Conservation (phyloP, 2,888 invertebrate species). For the Carabus problematicus region DNA sequence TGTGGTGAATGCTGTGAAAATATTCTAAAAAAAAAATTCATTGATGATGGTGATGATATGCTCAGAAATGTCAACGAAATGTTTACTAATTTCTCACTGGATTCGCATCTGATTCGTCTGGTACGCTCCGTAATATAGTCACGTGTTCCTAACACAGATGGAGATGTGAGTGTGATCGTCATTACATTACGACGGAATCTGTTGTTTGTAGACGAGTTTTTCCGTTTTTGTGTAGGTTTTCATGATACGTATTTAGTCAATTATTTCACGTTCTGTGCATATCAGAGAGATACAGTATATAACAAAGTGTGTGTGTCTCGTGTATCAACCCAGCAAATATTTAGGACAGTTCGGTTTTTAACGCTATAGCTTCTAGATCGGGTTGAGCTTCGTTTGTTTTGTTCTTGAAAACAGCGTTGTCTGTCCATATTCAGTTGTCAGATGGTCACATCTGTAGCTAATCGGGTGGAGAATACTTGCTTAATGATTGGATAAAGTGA, state of each 20-base stretch:
- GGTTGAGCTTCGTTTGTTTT: too few species aligned
- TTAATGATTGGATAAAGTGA: background rate
- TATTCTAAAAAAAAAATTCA: conserved; percentile 30
- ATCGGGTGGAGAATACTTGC: too few species aligned
- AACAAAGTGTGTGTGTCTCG: too few species aligned
- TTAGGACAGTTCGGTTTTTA: too few species aligned
- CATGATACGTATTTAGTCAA: conserved; percentile 10
- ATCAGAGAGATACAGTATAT: conserved; percentile 3
- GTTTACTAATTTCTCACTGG: background rate
- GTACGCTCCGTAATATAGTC: background rate
- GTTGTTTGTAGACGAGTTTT: background rate
- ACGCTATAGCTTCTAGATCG: too few species aligned
- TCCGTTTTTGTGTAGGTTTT: too few species aligned
- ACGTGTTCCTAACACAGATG: conserved; percentile 5
- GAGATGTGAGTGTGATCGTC: background rate
- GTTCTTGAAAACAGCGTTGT: too few species aligned
- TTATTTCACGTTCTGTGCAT: conserved; percentile 30
- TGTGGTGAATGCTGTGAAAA: conserved; percentile 72
- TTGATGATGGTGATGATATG: background rate
- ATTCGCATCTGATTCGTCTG: background rate
- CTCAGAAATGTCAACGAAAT: conserved; percentile 23
- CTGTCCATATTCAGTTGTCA: too few species aligned
- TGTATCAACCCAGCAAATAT: too few species aligned
- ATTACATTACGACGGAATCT: background rate
- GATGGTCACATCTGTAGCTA: too few species aligned